A percentile compares a stretch with the other conserved stretches of the same genome.
These are phyloP conservation scores for Lepus europaeus DNA, from an alignment of 2,113 vertebrate species.

Conservation along the genomic window DNA sequence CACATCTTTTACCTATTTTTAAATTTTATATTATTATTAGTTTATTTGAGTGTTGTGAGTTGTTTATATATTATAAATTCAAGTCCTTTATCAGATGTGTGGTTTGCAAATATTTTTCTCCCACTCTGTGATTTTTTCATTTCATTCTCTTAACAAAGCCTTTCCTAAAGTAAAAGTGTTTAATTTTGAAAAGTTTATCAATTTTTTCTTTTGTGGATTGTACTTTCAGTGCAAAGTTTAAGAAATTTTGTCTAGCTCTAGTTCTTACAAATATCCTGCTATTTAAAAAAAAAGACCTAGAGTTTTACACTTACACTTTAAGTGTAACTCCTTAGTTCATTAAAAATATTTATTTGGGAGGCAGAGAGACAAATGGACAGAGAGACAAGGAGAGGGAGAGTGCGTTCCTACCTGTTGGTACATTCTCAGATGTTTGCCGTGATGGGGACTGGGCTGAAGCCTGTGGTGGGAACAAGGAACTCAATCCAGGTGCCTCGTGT, in stretches of 20 bases:
- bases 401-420: too few species aligned
- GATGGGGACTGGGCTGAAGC: too few species aligned
- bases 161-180: background rate
- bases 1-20: background rate
- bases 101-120: slow-evolving; percentile 11
- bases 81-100: background rate
- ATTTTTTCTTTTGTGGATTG: background rate
- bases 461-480: too few species aligned
- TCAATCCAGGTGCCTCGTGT: too few species aligned
- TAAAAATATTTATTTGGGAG: background rate
- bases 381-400: too few species aligned
- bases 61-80: slow-evolving; percentile 29
- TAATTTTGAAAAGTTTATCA: background rate
- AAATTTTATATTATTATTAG: background rate
- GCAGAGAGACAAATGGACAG: too few species aligned
- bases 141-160: background rate
- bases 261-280: background rate
- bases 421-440: too few species aligned
- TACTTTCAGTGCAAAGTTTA: background rate
- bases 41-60: background rate
- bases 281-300: background rate
- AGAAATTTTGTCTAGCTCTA: background rate
- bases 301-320: background rate
- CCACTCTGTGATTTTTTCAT: background rate
- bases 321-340: background rate